These are phyloP conservation scores for Andrena dorsata DNA, from an alignment of 2,888 invertebrate genomes.

Conservation along the genomic window DNA sequence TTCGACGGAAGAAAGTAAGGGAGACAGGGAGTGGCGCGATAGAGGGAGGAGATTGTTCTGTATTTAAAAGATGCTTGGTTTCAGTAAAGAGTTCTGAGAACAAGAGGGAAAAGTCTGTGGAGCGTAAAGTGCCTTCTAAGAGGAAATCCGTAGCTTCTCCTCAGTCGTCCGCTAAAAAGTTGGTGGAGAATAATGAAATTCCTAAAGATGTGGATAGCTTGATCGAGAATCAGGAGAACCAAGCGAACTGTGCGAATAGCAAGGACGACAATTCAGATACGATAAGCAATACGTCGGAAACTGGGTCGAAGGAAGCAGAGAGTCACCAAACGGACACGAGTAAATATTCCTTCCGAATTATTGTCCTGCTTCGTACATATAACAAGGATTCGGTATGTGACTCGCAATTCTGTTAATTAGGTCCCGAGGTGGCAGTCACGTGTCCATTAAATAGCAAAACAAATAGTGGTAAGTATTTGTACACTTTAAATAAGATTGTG, in stretches of 20 bases:
- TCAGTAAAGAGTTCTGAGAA: slow-evolving; percentile 77
- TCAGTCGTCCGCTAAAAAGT: slow-evolving; percentile 66
- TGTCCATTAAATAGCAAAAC: slow-evolving; percentile 37
- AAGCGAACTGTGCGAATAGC: slow-evolving; percentile 75
- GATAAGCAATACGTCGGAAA: slow-evolving; percentile 24
- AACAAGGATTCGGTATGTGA: background rate
- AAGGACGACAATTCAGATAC: slow-evolving; percentile 64
- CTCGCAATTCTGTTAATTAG: slow-evolving; percentile 37
- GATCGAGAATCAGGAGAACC: slow-evolving; percentile 83
- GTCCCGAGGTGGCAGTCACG: slow-evolving; percentile 28
- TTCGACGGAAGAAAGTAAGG: slow-evolving; percentile 76
- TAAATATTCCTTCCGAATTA: slow-evolving; percentile 16
- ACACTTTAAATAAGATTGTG: background rate
- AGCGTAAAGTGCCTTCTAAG: slow-evolving; percentile 78
- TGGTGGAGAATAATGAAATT: slow-evolving; percentile 54
- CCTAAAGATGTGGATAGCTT: slow-evolving; percentile 69
- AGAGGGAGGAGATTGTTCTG: background rate
- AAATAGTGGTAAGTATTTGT: slow-evolving; percentile 48
- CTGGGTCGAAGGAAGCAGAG: slow-evolving; percentile 48
- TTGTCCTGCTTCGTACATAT: too few relatives aligned
- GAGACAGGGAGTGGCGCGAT: background rate
- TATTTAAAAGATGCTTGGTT: slow-evolving; percentile 25
- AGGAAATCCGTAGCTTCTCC: slow-evolving; percentile 69
- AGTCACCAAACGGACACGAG: slow-evolving; percentile 43
- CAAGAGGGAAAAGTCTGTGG: slow-evolving; percentile 74